Evolutionary conservation across 2,888 invertebrate species (phyloP).

Genomic region (Amblyjoppa proteus): DNA sequence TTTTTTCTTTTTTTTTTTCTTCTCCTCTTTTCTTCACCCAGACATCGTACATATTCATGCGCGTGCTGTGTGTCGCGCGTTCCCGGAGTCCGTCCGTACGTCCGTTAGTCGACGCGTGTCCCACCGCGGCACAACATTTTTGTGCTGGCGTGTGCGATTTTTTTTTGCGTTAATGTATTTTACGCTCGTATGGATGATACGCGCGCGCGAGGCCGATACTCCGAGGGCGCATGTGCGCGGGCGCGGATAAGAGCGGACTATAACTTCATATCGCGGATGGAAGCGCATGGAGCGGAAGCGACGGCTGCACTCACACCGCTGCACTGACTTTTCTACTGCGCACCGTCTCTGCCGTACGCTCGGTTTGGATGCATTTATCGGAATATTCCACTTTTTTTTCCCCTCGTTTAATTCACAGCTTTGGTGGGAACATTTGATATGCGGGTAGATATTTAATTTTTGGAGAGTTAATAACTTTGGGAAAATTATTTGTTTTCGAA

Average conservation of each 20-base stretch:
- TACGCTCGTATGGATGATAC: constrained; percentile 49
- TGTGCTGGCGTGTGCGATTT: constrained; percentile 49
- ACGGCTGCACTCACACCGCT: too few species aligned
- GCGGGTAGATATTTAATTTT: too few species aligned
- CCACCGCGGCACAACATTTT: constrained; percentile 27
- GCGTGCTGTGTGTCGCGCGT: constrained; percentile 78
- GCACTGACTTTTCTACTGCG: too few species aligned
- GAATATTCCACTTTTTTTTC: too few species aligned
- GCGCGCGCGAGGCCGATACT: not conserved
- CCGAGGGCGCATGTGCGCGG: not conserved
- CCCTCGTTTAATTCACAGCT: too few species aligned
- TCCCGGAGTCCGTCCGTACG: constrained; percentile 61
- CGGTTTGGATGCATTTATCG: too few species aligned
- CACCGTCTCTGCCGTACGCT: too few species aligned
- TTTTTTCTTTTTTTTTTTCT: constrained; percentile 73
- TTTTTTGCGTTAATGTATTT: constrained; percentile 39
- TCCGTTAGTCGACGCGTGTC: constrained; percentile 57
- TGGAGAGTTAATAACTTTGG: too few species aligned
- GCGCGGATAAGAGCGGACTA: not conserved
- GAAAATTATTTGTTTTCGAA: too few species aligned
- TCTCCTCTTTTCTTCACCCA: constrained; percentile 75
- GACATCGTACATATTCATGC: constrained; percentile 83
- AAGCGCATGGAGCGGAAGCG: not conserved
- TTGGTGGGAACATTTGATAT: too few species aligned
- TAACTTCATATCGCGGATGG: not conserved